These are phyloP conservation scores for Gasterosteus aculeatus DNA, from an alignment of 2,113 vertebrate genomes.

Conservation along the genomic window DNA sequence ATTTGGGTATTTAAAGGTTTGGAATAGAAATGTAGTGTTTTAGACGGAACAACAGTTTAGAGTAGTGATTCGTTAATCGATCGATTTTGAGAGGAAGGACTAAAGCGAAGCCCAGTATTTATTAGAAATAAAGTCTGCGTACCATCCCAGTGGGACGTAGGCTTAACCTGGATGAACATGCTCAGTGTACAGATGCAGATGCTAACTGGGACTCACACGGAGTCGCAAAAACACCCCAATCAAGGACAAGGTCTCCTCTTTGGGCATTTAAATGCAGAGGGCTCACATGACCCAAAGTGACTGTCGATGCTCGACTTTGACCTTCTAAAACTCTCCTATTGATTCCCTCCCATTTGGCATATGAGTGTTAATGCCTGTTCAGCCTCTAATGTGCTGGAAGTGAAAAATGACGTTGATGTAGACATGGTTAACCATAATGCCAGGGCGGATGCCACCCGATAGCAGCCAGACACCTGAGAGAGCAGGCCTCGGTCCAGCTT, in stretches of 20 bases:
- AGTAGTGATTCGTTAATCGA: constrained; percentile 59
- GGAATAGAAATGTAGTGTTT: constrained; percentile 39
- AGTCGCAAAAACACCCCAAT: constrained; percentile 35
- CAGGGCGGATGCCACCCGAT: constrained; percentile 72
- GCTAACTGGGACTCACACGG: constrained; percentile 10
- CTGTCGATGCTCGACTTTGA: constrained; percentile 75
- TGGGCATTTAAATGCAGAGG: constrained; percentile 53
- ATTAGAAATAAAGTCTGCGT: constrained; percentile 54
- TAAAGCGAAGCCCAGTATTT: constrained; percentile 34
- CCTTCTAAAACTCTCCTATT: constrained; percentile 73
- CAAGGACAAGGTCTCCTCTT: constrained; percentile 60
- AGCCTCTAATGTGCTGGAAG: constrained; percentile 58
- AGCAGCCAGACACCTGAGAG: constrained; percentile 79
- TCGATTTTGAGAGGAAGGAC: constrained; percentile 17
- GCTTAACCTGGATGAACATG: constrained; percentile 55
- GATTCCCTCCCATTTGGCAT: constrained; percentile 58
- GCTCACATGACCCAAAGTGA: constrained; percentile 63
- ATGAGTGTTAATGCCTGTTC: constrained; percentile 63
- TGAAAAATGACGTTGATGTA: constrained; percentile 66
- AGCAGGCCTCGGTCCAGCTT: constrained; percentile 71
- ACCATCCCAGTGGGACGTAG: constrained; percentile 43
- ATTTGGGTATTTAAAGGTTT: constrained; percentile 21
- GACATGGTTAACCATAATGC: constrained; percentile 72
- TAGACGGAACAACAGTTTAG: constrained; percentile 33
- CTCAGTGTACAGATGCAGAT: constrained; percentile 39